phyloP scores from a whole-genome alignment of 1,140 invertebrate genomes.

The Pseudoatta argentina region DNA sequence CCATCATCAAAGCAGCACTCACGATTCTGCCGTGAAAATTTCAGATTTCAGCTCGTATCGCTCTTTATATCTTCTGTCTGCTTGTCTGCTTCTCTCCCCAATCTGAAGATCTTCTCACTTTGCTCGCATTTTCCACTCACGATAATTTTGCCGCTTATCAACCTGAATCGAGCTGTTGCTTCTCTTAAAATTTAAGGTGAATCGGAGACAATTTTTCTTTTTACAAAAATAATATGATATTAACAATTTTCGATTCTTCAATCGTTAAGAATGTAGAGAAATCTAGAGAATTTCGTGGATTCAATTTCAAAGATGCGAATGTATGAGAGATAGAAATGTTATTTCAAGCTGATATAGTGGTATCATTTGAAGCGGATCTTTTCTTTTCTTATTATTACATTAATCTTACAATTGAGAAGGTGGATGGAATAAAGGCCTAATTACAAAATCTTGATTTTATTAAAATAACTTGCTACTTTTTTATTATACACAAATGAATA shows the following conservation, averaged over 20 bases:
- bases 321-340: not conserved
- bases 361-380: not conserved
- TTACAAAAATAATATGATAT: not conserved
- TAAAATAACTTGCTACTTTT: too few species aligned
- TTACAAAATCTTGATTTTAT: too few species aligned
- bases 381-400: not conserved
- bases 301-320: not conserved
- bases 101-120: conserved; percentile 1
- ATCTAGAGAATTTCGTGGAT: not conserved
- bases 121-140: not conserved
- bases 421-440: too few species aligned
- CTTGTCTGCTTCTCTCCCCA: not conserved
- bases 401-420: too few species aligned
- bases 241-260: not conserved
- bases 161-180: not conserved
- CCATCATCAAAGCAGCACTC: conserved; percentile 66
- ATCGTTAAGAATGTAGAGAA: not conserved
- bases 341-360: not conserved
- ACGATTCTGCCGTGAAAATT: conserved; percentile 75
- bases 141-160: not conserved
- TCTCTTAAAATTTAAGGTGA: not conserved
- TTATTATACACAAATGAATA: too few species aligned
- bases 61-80: conserved; percentile 29
- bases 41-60: conserved; percentile 37
- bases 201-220: not conserved